Conservation (phyloP, 2,797 vertebrate genomes). For the Eutrigla gurnardus region DNA sequence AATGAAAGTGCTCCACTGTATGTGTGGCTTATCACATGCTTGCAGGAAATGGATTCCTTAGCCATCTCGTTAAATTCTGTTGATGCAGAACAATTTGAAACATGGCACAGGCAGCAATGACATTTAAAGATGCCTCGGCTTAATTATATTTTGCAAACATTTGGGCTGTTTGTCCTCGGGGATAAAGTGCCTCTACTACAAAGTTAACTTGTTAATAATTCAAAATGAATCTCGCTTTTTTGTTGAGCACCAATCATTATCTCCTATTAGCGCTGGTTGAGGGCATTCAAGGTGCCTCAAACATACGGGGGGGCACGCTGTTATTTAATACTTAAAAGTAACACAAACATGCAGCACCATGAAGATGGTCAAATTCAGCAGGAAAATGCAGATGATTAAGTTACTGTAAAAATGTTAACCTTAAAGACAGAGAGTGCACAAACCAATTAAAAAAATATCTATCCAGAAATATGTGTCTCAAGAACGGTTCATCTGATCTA, state of each 20-base stretch:
- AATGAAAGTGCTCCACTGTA: slow-evolving; percentile 99
- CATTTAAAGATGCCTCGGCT: slow-evolving; percentile 99
- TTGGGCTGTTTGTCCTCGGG: slow-evolving; percentile 98
- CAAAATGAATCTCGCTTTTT: slow-evolving; percentile 84
- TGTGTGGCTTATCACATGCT: slow-evolving; percentile 98
- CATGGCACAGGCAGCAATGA: slow-evolving; percentile 99
- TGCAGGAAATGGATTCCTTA: slow-evolving; percentile 98
- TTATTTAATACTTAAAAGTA: slow-evolving; percentile 74
- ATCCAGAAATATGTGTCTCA: neutral
- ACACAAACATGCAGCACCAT: slow-evolving; percentile 49
- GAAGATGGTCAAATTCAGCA: slow-evolving; percentile 54
- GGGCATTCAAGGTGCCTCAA: slow-evolving; percentile 84
- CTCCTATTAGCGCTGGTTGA: slow-evolving; percentile 86
- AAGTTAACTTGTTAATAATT: slow-evolving; percentile 98
- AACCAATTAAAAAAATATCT: neutral
- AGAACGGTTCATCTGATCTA: neutral
- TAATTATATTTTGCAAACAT: slow-evolving; percentile 99
- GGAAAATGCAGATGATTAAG: slow-evolving; percentile 48
- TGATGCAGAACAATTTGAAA: slow-evolving; percentile 99
- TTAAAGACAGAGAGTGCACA: slow-evolving; percentile 1
- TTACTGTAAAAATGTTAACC: slow-evolving; percentile 28
- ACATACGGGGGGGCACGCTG: slow-evolving; percentile 71
- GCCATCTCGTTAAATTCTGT: slow-evolving; percentile 99
- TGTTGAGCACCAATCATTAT: slow-evolving; percentile 86
- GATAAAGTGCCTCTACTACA: slow-evolving; percentile 99